phyloP scores from a whole-genome alignment of 2,888 invertebrate genomes.

The Suillia variegata region DNA sequence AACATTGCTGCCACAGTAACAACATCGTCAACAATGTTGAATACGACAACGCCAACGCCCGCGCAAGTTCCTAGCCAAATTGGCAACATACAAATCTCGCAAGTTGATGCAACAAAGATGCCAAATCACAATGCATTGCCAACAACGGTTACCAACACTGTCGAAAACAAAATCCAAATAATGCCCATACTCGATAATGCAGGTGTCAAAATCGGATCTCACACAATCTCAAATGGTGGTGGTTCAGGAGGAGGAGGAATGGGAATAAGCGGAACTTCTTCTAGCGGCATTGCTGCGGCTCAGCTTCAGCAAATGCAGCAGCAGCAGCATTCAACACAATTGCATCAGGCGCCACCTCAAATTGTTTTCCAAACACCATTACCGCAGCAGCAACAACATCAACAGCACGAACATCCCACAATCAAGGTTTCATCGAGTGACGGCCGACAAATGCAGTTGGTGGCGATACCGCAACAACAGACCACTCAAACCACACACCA shows the following conservation, averaged over 20 bases:
- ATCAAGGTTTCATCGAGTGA: conserved; percentile 45
- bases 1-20: conserved; percentile 17
- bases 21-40: conserved; percentile 4
- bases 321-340: conserved; percentile 25
- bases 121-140: conserved; percentile 46
- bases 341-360: conserved; percentile 32
- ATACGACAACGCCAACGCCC: conserved; percentile 29
- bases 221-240: conserved; percentile 31
- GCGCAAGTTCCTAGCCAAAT: conserved; percentile 61
- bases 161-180: conserved; percentile 62
- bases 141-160: conserved; percentile 49
- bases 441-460: conserved; percentile 50
- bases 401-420: conserved; percentile 30
- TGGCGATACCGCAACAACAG: conserved; percentile 41
- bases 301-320: conserved; percentile 27
- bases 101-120: conserved; percentile 52
- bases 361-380: conserved; percentile 37
- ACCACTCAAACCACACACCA: conserved; percentile 9
- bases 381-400: conserved; percentile 27
- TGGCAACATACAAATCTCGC: conserved; percentile 62
- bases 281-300: conserved; percentile 30
- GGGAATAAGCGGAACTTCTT: too few species aligned
- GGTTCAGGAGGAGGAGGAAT: conserved; percentile 18
- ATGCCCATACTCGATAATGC: conserved; percentile 57
- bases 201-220: conserved; percentile 40